phyloP scores from a whole-genome alignment of 1,140 invertebrate genomes.

The Steinernema feltiae region DNA sequence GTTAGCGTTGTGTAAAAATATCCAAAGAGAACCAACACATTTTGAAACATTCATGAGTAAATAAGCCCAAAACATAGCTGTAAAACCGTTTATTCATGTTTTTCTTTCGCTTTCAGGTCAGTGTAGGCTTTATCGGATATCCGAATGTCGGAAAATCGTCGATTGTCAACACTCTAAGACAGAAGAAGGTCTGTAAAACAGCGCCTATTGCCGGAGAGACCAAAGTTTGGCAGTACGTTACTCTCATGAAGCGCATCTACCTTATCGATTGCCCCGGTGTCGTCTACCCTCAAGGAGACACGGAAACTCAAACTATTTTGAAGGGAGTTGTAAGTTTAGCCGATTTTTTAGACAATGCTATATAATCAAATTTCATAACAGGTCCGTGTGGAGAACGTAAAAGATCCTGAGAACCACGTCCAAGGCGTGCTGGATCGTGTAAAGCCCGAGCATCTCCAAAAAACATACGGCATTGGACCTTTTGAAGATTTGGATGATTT shows the following conservation, averaged over 20 bases:
- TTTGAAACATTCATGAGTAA: too few species aligned
- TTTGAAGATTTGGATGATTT: conserved; percentile 74
- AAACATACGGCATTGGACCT: conserved; percentile 69
- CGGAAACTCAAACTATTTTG: conserved; percentile 87
- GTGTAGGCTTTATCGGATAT: conserved; percentile 96
- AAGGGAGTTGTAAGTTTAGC: conserved; percentile 66
- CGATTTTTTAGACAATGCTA: background rate
- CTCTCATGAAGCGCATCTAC: conserved; percentile 91
- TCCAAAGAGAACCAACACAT: too few species aligned
- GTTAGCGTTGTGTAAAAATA: too few species aligned
- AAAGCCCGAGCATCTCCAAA: conserved; percentile 77
- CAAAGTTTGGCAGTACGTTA: conserved; percentile 98
- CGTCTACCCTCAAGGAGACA: conserved; percentile 82
- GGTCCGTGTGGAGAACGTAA: conserved; percentile 88
- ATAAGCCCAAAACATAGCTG: too few species aligned
- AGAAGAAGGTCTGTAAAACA: conserved; percentile 90
- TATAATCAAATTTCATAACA: conserved; percentile 62
- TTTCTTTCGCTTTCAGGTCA: conserved; percentile 72
- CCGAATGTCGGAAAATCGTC: conserved; percentile 99
- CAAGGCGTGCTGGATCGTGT: conserved; percentile 76
- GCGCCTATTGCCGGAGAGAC: conserved; percentile 98
- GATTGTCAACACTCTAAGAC: conserved; percentile 87
- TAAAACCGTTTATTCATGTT: background rate
- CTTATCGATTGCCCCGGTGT: conserved; percentile 98
- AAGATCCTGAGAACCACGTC: conserved; percentile 90